A percentile compares a stretch with the other conserved stretches of the same genome.
Conservation (phyloP, 2,113 vertebrate genomes). For the Paedocypris sp. region DNA sequence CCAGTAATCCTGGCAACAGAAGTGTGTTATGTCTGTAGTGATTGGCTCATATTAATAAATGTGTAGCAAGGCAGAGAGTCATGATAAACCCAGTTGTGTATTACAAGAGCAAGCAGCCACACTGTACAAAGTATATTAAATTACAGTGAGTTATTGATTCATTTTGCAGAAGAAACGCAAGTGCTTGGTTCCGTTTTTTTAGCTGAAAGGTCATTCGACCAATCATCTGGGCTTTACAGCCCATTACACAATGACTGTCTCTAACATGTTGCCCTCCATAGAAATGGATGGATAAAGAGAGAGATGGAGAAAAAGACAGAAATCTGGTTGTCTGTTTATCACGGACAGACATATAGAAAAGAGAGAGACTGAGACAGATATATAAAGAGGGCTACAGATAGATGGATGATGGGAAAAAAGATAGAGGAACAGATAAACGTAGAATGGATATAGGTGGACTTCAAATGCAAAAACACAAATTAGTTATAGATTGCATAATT, state of each 20-base stretch:
- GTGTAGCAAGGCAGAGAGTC: constrained; percentile 11
- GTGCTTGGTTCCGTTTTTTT: not conserved
- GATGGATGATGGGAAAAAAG: no score
- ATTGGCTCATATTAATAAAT: not conserved
- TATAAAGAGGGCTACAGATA: no score
- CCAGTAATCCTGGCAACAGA: constrained; percentile 9
- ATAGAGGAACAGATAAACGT: no score
- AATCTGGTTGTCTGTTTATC: no score
- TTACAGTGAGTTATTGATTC: not conserved
- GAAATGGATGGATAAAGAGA: not conserved
- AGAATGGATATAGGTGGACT: no score
- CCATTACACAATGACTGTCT: constrained; percentile 9
- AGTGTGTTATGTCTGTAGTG: constrained; percentile 4
- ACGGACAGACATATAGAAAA: no score
- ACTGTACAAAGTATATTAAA: not conserved
- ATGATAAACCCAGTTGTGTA: not conserved
- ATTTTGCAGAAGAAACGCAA: constrained; percentile 9
- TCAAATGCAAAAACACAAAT: no score
- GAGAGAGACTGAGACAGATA: no score
- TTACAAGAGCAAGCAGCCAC: not conserved
- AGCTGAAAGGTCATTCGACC: not conserved
- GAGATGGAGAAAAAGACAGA: no score
- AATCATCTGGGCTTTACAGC: constrained; percentile 1
- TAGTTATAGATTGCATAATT: no score
- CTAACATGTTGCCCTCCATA: not conserved